Conservation (phyloP, 2,888 invertebrate species). For the Campoplex nolae region DNA sequence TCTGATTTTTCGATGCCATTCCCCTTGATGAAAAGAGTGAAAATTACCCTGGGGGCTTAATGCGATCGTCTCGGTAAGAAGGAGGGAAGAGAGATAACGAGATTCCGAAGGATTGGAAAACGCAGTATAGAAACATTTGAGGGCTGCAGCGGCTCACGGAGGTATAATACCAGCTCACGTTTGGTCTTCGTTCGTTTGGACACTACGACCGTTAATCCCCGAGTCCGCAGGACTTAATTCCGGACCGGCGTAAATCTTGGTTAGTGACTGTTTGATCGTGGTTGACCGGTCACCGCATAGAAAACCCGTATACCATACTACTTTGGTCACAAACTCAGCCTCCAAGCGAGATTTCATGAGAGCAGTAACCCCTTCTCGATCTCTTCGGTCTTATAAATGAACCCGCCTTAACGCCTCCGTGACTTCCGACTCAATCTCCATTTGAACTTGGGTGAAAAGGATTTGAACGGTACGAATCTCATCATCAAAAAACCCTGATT, state of each 20-base stretch:
- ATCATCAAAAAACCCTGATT: neutral
- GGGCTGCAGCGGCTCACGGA: conserved; percentile 29
- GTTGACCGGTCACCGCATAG: conserved; percentile 73
- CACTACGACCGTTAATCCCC: conserved; percentile 79
- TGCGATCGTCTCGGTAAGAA: conserved; percentile 18
- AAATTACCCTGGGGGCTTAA: conserved; percentile 46
- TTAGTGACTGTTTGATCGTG: conserved; percentile 82
- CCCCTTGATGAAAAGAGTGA: conserved; percentile 28
- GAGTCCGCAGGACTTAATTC: conserved; percentile 80
- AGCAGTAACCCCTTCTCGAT: conserved; percentile 28
- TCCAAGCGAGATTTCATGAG: conserved; percentile 39
- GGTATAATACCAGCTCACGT: conserved; percentile 31
- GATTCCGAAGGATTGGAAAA: conserved; percentile 64
- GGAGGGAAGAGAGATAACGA: conserved; percentile 56
- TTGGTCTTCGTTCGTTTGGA: conserved; percentile 33
- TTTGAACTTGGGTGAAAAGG: conserved; percentile 17
- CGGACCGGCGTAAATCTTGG: conserved; percentile 82
- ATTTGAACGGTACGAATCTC: neutral
- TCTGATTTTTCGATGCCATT: conserved; percentile 44
- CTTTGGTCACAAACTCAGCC: conserved; percentile 44
- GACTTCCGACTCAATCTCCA: conserved; percentile 54
- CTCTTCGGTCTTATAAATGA: conserved; percentile 34
- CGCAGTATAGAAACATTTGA: conserved; percentile 26
- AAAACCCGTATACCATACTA: conserved; percentile 34
- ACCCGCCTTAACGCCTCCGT: conserved; percentile 64